Percentiles rank a stretch among this genome's conserved stretches.
Conservation (phyloP, 2,113 vertebrate genomes). For the Abramis brama region DNA sequence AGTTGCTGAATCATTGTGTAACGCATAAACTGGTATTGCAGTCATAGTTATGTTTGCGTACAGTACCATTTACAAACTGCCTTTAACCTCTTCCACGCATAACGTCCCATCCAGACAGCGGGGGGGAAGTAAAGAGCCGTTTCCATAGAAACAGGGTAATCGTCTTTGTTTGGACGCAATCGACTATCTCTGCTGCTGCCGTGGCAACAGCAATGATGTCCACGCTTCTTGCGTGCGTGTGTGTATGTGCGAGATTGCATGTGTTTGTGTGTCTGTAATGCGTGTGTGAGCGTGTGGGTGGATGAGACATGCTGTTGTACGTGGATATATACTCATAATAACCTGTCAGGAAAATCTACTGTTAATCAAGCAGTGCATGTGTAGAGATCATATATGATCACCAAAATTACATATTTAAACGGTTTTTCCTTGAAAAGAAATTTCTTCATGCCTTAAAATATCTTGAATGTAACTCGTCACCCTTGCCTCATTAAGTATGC, state of each 20-base stretch:
- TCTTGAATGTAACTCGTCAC: too few species aligned
- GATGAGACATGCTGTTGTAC: slow-evolving; percentile 6
- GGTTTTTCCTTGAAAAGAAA: too few species aligned
- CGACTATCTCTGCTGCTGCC: slow-evolving; percentile 45
- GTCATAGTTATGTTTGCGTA: background rate
- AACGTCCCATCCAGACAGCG: background rate
- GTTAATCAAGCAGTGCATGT: background rate
- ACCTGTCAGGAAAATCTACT: background rate
- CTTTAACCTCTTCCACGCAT: slow-evolving; percentile 2
- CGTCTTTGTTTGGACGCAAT: slow-evolving; percentile 51
- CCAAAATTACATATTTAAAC: too few species aligned
- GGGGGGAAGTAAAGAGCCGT: slow-evolving; percentile 29
- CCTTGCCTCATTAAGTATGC: too few species aligned
- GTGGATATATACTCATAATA: background rate
- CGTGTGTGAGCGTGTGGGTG: slow-evolving; percentile 10
- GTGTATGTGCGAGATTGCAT: background rate
- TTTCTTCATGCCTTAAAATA: too few species aligned
- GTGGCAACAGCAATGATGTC: slow-evolving; percentile 45
- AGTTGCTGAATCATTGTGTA: background rate
- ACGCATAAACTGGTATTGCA: background rate
- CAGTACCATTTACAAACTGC: background rate
- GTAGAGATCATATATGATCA: background rate
- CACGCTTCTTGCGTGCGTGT: slow-evolving; percentile 13
- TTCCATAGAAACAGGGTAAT: slow-evolving; percentile 55
- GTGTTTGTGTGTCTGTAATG: background rate